Base-by-base conservation (phyloP, 2,113 vertebrate species). In the Carassius carassius region DNA sequence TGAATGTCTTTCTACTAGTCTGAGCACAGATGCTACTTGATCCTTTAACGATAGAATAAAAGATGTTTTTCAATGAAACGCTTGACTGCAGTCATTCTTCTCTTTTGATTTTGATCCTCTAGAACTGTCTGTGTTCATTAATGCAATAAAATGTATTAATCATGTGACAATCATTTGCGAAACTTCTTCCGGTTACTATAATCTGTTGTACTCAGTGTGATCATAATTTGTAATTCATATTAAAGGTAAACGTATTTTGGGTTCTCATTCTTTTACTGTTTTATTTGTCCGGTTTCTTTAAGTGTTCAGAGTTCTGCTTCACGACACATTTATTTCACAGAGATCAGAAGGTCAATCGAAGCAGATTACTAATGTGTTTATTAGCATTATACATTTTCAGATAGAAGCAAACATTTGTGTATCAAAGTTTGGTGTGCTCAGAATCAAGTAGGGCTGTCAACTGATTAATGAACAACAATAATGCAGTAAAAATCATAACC, bases 41-140 rank as follows among this genome's bases (percentile, higher is more conserved):
- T 86, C 87, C 86, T 90, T 82, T 88, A 91, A 87, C 72, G 58
- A 82, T 88, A 70, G 44, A 90, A 90, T 87, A 86, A 83, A 90
- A 87, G 17, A 84, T 76, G 85, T 88, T 90, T 90, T 90, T 83
- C 82, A 89, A 81, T 65, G 47, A 89, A 85, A 25, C 35, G 29
- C 60, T 44, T 21, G 37, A 21, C 7, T 17, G 10, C 14, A 19
- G 32, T 79, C 17, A 17, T 85, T 37, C 44, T 35, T 77, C 21
- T 62, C 21, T 37, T 58, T 60, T 19, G 5, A n/a, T 37, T 60
- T 37, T 54, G 4, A 21, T 41, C 12, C 5, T 12, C 32, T 14
- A 16, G 12, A 78, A 78, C 76, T 23, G 32, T 60, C 19, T 78
- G 17, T 58, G 6, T 56, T 56, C 49, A 77, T 58, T 6, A 12